Conservation (phyloP, 2,888 invertebrate genomes). For the Thelaira solivaga region DNA sequence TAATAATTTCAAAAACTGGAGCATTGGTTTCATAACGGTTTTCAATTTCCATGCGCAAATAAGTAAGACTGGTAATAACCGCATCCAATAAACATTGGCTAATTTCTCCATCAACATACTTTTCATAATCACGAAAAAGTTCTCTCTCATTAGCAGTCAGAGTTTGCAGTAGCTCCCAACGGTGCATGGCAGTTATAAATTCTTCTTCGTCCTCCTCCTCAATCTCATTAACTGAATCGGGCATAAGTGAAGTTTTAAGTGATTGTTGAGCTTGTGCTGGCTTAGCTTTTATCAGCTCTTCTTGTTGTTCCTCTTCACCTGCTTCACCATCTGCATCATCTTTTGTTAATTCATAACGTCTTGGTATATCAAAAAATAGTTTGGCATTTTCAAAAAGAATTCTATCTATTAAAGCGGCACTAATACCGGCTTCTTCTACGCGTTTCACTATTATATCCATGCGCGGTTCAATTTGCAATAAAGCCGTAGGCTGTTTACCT, state of each 20-base stretch:
- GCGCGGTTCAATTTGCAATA: slow-evolving; percentile 78
- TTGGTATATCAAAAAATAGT: slow-evolving; percentile 81
- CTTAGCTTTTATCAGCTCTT: slow-evolving; percentile 55
- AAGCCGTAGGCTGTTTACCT: slow-evolving; percentile 80
- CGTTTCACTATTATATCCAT: slow-evolving; percentile 66
- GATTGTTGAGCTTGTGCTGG: slow-evolving; percentile 42
- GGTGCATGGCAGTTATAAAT: slow-evolving; percentile 62
- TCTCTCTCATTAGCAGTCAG: slow-evolving; percentile 66
- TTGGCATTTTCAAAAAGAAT: slow-evolving; percentile 83
- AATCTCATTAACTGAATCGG: neutral
- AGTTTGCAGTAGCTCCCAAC: slow-evolving; percentile 66
- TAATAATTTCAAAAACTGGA: slow-evolving; percentile 87
- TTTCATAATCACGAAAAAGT: slow-evolving; percentile 79
- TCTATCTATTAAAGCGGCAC: slow-evolving; percentile 80
- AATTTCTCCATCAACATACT: slow-evolving; percentile 82
- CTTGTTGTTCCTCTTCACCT: slow-evolving; percentile 34
- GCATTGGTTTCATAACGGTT: slow-evolving; percentile 71
- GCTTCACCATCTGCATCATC: slow-evolving; percentile 55
- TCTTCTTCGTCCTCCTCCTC: slow-evolving; percentile 45
- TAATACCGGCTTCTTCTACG: slow-evolving; percentile 77
- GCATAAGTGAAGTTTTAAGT: neutral
- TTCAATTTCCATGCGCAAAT: slow-evolving; percentile 73
- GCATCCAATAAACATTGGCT: slow-evolving; percentile 79
- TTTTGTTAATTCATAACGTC: slow-evolving; percentile 64
- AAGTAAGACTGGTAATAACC: slow-evolving; percentile 74